Base-by-base conservation (phyloP, 37 sponge, comb jelly and placozoan species). In the Eunapius fragilis region DNA sequence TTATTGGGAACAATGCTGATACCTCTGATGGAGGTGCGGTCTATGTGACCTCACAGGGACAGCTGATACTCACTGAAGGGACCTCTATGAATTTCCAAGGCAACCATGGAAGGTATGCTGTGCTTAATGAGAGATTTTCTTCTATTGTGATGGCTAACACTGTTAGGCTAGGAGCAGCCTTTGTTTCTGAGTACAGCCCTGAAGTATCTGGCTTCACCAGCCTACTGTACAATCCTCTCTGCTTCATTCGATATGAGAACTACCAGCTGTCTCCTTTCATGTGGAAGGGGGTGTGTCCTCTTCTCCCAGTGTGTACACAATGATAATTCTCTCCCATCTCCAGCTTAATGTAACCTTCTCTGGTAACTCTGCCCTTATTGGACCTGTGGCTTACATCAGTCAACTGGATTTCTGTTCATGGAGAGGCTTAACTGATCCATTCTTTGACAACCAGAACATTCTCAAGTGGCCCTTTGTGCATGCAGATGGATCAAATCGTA, bases 131-230 rank as follows among this genome's bases (percentile, higher is more conserved):
- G 41, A 41, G 41, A 41, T 41, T 3, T 41, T 3, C 6, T 41
- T 41, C 41, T 41, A 41, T 41, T 41, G 41, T 41, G 41, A 6
- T 41, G 41, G 41, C 67, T n/a, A n/a, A 19, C 80, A 9, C 37
- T 24, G 24, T 3, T 77, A 94, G 94, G 5, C 17, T 85, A 22
- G 95, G 95, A 27, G 86, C 95, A 32, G 89, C 89, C n/a, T 74
- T 91, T 69, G 82, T 86, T 4, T 79, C 69, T 9, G 79, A 71
- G 23, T 75, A 80, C 69, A 70, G 36, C 74, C 76, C 45, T 25
- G 23, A 24, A 0, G 67, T 67, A 2, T 50, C 73, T n/a, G 72
- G 67, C 7, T 86, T 81, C 34, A 75, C 86, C 25, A 33, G 78
- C 28, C 80, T 88, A 2, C 49, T 81, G 35, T 74, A 71, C 70